Evolutionary conservation across 2,888 invertebrate species (phyloP), one percentile per base, ranked within the genome.

Genomic region (Chaetogeoica ovagalla): DNA sequence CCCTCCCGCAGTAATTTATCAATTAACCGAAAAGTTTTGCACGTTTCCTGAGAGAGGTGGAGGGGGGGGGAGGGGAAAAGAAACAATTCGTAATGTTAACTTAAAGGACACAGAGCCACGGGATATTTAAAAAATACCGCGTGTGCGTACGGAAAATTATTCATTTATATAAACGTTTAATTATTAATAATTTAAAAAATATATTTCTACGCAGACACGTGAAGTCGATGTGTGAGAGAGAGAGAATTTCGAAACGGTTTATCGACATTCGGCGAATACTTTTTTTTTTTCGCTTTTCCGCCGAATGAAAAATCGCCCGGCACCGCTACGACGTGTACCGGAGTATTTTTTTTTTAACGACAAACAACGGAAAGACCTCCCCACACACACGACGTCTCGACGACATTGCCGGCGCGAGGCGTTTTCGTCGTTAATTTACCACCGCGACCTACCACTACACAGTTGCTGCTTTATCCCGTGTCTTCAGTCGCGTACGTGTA

Each of bases 351-450:
- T 77, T 77, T 62, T 77, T 69, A 62, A 48, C 59, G n/a, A 48
- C 9, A 17, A 60, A 60, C 17, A n/a, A n/a, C n/a, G n/a, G n/a
- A n/a, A n/a, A n/a, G n/a, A n/a, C n/a, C 60, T 19, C 66, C 17
- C 76, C 17, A 30, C 30, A 30, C 17, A n/a, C n/a, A n/a, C n/a
- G n/a, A n/a, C n/a, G n/a, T n/a, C 59, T 52, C 60, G n/a, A 69
- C 60, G 48, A 60, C 76, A 69, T 76, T 76, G 69, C 52, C 48
- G n/a, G n/a, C 43, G 6, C 21, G 4, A 23, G 66, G 66, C 69
- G n/a, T 52, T 69, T 30, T 52, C 21, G 21, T 77, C 76, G 60
- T 77, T 69, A 69, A 77, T 77, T 77, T 69, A 69, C 76, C 76
- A 52, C 48, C 30, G 48, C 30, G 48, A 30, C 57, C 52, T 48